These are phyloP conservation scores for Catocala fraxini DNA, from an alignment of 2,888 invertebrate genomes.

Conservation along the genomic window DNA sequence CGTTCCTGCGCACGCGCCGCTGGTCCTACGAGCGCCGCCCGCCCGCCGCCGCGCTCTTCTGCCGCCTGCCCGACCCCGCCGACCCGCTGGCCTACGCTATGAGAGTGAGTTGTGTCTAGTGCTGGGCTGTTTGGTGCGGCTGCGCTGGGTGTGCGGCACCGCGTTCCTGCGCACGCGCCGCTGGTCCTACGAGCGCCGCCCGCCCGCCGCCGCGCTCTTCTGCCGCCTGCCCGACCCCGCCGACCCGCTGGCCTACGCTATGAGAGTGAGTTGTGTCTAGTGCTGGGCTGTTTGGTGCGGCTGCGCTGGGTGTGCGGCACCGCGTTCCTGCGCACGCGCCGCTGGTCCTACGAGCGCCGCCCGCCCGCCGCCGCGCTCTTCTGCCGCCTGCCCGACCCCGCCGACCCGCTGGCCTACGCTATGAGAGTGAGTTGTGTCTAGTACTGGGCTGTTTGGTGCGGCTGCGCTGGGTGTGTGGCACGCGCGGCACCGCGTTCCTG, in stretches of 20 bases:
- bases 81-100: neutral
- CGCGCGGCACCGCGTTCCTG: neutral
- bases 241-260: too few relatives aligned
- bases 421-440: neutral
- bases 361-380: conserved; percentile 15
- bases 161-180: too few relatives aligned
- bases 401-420: conserved; percentile 47
- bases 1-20: too few relatives aligned
- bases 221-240: too few relatives aligned
- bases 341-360: neutral
- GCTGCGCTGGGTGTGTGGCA: neutral
- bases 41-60: conserved; percentile 13
- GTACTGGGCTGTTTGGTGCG: too few relatives aligned
- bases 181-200: too few relatives aligned
- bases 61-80: conserved; percentile 88
- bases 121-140: too few relatives aligned
- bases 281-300: too few relatives aligned
- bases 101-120: conserved; percentile 82
- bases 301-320: neutral
- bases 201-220: too few relatives aligned
- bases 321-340: too few relatives aligned
- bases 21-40: neutral
- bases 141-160: neutral
- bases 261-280: too few relatives aligned
- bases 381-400: conserved; percentile 87